Percentiles rank a stretch among this genome's conserved stretches.
Evolutionary conservation across 1,140 invertebrate species (phyloP).

Genomic region (Zaprionus vittiger): DNA sequence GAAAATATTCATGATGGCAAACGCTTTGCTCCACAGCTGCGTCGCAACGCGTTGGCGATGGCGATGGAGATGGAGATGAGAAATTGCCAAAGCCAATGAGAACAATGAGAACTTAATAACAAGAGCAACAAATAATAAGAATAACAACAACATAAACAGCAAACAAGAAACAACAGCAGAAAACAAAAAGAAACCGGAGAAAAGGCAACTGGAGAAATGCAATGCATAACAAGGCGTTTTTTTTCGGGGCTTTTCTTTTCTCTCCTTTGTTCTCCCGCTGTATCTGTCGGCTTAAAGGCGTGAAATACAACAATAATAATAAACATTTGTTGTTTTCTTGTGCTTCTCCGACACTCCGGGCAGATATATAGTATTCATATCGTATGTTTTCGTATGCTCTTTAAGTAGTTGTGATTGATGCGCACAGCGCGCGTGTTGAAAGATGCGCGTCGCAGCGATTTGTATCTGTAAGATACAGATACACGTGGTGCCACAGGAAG

Average conservation of each 20-base stretch:
- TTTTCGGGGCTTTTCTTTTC: slow-evolving; percentile 65
- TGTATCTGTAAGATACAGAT: slow-evolving; percentile 70
- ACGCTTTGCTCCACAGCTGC: slow-evolving; percentile 23
- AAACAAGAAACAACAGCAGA: slow-evolving; percentile 25
- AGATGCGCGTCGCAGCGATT: slow-evolving; percentile 70
- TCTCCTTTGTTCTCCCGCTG: slow-evolving; percentile 38
- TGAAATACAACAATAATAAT: slow-evolving; percentile 73
- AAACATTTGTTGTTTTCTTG: slow-evolving; percentile 66
- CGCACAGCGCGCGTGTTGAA: slow-evolving; percentile 68
- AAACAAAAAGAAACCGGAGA: slow-evolving; percentile 23
- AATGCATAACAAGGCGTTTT: slow-evolving; percentile 53
- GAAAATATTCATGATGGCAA: not conserved
- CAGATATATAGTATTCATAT: not conserved
- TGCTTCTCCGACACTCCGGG: slow-evolving; percentile 28
- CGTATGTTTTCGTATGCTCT: slow-evolving; percentile 70
- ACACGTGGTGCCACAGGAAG: slow-evolving; percentile 3
- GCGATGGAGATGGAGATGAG: not conserved
- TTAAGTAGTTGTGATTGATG: slow-evolving; percentile 81
- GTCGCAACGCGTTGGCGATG: slow-evolving; percentile 26
- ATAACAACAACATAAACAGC: slow-evolving; percentile 43
- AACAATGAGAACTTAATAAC: slow-evolving; percentile 57
- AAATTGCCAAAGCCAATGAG: slow-evolving; percentile 34
- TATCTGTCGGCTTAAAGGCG: slow-evolving; percentile 79
- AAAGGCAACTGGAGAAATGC: slow-evolving; percentile 43
- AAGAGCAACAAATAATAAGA: slow-evolving; percentile 47